phyloP scores from a whole-genome alignment of 2,113 vertebrate genomes.

The Brachyhypopomus gauderio region DNA sequence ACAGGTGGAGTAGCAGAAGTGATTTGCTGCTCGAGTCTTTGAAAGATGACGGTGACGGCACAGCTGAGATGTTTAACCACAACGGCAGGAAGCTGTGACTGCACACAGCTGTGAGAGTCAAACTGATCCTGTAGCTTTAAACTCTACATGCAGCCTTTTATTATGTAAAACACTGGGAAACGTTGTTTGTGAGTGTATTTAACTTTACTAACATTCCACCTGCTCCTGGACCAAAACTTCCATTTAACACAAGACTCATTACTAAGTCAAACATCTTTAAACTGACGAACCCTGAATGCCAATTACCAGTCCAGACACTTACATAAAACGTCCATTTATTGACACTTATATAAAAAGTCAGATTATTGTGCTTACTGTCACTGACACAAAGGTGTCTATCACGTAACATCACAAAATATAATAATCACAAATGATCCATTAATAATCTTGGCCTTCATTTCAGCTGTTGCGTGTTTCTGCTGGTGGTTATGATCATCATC shows the following conservation, averaged over 20 bases:
- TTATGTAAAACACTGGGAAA: not conserved
- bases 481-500: not conserved
- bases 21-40: too few relatives aligned
- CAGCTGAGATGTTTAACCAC: too few relatives aligned
- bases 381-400: not conserved
- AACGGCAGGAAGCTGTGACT: too few relatives aligned
- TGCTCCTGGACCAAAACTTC: not conserved
- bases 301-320: not conserved
- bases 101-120: too few relatives aligned
- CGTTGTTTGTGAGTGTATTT: not conserved
- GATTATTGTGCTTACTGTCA: not conserved
- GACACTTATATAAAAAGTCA: not conserved
- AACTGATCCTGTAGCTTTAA: too few relatives aligned
- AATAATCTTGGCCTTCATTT: not conserved
- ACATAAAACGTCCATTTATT: not conserved
- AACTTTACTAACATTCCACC: not conserved
- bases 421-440: not conserved
- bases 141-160: too few relatives aligned
- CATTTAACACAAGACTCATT: not conserved
- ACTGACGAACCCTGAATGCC: not conserved
- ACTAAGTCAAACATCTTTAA: not conserved
- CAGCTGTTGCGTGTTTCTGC: not conserved
- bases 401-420: constrained; percentile 2
- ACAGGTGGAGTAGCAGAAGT: too few relatives aligned
- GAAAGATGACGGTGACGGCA: too few relatives aligned